Percentiles rank a stretch among this genome's conserved stretches.
These are phyloP conservation scores for Lipotes vexillifer DNA, from an alignment of 2,113 vertebrate genomes.

Conservation along the genomic window DNA sequence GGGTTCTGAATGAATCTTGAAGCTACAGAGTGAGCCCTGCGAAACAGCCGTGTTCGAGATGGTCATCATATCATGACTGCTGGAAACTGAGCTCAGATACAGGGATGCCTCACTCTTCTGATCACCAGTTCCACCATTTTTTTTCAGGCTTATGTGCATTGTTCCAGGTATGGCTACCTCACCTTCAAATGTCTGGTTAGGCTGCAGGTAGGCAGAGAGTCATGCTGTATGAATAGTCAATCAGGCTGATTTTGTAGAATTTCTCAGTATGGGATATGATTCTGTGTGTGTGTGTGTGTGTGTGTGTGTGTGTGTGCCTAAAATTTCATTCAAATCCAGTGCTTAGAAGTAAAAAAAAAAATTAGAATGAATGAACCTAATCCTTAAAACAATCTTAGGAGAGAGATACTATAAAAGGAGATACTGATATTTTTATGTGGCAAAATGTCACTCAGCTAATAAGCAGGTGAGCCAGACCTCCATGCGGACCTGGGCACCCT, in stretches of 20 bases:
- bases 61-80: neutral
- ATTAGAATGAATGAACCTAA: neutral
- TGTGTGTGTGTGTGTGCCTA: neutral
- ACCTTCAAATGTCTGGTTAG: neutral
- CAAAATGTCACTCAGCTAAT: neutral
- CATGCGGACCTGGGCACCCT: neutral
- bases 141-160: neutral
- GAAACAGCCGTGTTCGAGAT: neutral
- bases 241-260: rapidly evolving
- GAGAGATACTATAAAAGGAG: neutral
- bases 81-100: neutral
- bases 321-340: neutral
- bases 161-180: neutral
- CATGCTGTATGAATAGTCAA: rapidly evolving
- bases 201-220: neutral
- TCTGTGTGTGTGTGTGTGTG: neutral
- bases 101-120: neutral
- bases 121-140: neutral
- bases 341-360: neutral
- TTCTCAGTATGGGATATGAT: neutral
- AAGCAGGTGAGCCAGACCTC: neutral
- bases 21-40: neutral
- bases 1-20: neutral
- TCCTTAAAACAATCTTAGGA: neutral
- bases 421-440: neutral